phyloP scores from a whole-genome alignment of 1,140 invertebrate genomes.

The Trissolcus basalis region DNA sequence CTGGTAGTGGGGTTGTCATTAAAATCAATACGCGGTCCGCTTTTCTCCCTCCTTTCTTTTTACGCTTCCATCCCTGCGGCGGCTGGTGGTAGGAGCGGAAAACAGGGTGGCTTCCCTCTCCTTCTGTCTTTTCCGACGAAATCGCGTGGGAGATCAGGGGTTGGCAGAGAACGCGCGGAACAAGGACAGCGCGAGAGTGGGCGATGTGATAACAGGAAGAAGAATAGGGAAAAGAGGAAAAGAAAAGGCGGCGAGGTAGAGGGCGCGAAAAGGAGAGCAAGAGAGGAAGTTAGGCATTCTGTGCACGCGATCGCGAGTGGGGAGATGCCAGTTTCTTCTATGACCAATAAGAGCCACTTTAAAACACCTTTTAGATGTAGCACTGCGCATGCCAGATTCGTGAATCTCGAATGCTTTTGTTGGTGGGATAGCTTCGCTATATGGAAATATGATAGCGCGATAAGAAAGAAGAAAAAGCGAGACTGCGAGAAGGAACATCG shows the following conservation, averaged over 20 bases:
- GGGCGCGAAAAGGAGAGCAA: constrained; percentile 49
- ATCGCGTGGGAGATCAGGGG: constrained; percentile 37
- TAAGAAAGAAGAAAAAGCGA: constrained; percentile 65
- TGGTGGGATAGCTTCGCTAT: constrained; percentile 58
- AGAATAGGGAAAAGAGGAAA: constrained; percentile 55
- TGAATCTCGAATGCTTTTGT: constrained; percentile 62
- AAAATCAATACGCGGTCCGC: constrained; percentile 75
- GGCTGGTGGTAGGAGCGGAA: constrained; percentile 31
- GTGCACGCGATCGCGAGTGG: constrained; percentile 64
- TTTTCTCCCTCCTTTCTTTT: constrained; percentile 63
- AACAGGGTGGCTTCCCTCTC: constrained; percentile 32
- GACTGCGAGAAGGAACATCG: constrained; percentile 49
- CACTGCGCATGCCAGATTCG: constrained; percentile 72
- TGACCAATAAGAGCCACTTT: constrained; percentile 76
- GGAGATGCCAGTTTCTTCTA: constrained; percentile 64
- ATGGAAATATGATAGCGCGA: constrained; percentile 75
- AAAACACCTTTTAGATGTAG: constrained; percentile 70
- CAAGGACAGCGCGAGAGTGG: constrained; percentile 31
- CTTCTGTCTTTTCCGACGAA: constrained; percentile 8
- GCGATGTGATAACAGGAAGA: constrained; percentile 65
- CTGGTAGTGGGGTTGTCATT: constrained; percentile 71
- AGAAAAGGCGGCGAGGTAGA: constrained; percentile 30
- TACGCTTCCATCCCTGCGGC: constrained; percentile 44
- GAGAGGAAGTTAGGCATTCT: constrained; percentile 65
- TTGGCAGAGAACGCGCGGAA: constrained; percentile 17